Conservation (phyloP, 1,140 invertebrate genomes). For the Doryteuthis pealeii region DNA sequence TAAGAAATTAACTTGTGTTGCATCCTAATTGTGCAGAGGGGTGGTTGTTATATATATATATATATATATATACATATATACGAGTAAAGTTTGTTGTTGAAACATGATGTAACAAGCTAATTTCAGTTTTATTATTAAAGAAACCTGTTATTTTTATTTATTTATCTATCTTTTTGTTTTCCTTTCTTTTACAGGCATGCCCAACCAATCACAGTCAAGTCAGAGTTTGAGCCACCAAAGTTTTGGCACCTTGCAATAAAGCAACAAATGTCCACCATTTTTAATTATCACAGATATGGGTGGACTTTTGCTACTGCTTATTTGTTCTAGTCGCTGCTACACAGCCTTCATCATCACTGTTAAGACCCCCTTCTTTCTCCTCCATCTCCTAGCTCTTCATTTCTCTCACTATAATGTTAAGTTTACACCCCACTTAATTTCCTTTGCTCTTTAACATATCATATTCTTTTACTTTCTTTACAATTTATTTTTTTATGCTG, state of each 20-base stretch:
- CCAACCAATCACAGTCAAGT: constrained; percentile 15
- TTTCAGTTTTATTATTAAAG: too few species aligned
- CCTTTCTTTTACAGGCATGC: constrained; percentile 14
- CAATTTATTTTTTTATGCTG: not conserved
- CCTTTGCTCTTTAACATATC: constrained; percentile 1
- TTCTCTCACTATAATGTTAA: constrained; percentile 10
- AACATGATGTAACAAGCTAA: too few species aligned
- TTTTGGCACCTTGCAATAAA: constrained; percentile 18
- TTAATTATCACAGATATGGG: not conserved
- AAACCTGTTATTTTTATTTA: too few species aligned
- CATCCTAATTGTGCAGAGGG: too few species aligned
- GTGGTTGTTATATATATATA: too few species aligned
- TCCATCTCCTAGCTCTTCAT: not conserved
- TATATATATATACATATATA: too few species aligned
- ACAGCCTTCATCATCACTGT: constrained; percentile 10
- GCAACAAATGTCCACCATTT: constrained; percentile 15
- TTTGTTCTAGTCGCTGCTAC: too few species aligned
- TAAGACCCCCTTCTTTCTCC: constrained; percentile 3
- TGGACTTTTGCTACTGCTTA: too few species aligned
- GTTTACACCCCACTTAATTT: not conserved
- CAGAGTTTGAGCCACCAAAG: constrained; percentile 24
- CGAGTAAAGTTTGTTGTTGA: too few species aligned
- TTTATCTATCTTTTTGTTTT: too few species aligned
- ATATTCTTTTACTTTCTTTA: constrained; percentile 7
- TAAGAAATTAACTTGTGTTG: too few species aligned